Evolutionary conservation across 2,888 invertebrate genomes (phyloP).

Genomic region (Frankliniella fusca): DNA sequence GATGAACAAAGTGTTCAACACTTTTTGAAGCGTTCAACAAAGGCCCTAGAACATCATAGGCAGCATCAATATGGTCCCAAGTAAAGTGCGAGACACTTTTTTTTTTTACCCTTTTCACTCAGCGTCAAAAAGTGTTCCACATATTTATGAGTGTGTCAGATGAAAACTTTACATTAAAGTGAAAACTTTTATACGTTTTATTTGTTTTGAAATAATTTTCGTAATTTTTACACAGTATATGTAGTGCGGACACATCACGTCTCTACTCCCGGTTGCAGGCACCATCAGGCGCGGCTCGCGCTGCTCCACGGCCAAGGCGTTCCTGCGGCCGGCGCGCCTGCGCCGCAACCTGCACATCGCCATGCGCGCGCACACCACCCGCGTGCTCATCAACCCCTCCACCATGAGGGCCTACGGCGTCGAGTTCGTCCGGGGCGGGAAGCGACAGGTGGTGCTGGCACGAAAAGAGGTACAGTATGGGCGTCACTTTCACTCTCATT

Average conservation of each 20-base stretch:
- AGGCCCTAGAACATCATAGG: too few relatives aligned
- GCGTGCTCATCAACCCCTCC: conserved; percentile 66
- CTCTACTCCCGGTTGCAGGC: conserved; percentile 51
- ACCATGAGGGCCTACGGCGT: conserved; percentile 74
- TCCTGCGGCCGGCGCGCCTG: conserved; percentile 69
- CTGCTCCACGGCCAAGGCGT: conserved; percentile 85
- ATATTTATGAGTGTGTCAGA: too few relatives aligned
- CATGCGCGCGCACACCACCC: conserved; percentile 72
- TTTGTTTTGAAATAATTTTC: too few relatives aligned
- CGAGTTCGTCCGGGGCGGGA: conserved; percentile 71
- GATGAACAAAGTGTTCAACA: background rate
- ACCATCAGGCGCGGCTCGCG: conserved; percentile 72
- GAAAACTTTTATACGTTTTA: too few relatives aligned
- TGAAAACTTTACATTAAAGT: too few relatives aligned
- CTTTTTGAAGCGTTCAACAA: background rate
- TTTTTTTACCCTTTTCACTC: too few relatives aligned
- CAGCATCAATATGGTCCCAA: too few relatives aligned
- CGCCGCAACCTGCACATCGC: conserved; percentile 76
- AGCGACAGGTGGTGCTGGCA: conserved; percentile 64
- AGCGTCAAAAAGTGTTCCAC: too few relatives aligned
- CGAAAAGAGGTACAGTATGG: conserved; percentile 58
- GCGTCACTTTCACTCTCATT: too few relatives aligned
- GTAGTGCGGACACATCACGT: too few relatives aligned
- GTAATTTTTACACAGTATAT: background rate
- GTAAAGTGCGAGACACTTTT: too few relatives aligned